A percentile compares a stretch with the other conserved stretches of the same genome.
phyloP scores from a whole-genome alignment of 2,888 invertebrate species.

The Ophioninae sp. region DNA sequence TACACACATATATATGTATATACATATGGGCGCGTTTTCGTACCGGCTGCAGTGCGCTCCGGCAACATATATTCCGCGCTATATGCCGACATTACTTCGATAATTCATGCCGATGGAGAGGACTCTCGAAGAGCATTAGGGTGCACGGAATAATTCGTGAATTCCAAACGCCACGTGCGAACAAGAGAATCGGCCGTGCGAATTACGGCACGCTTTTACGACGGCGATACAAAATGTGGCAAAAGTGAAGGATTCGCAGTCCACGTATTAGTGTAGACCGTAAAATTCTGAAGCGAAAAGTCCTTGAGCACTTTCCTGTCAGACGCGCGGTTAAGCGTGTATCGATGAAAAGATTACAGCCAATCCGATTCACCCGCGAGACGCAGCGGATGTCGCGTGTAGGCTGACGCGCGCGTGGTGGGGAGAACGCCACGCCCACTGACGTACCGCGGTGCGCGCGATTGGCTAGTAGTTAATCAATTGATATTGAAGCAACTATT shows the following conservation, averaged over 20 bases:
- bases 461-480: not conserved
- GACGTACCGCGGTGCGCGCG: not conserved
- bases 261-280: not conserved
- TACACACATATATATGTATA: not conserved
- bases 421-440: not conserved
- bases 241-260: not conserved
- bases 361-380: not conserved
- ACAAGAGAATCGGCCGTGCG: slow-evolving; percentile 45
- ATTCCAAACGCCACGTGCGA: slow-evolving; percentile 51
- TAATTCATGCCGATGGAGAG: slow-evolving; percentile 59
- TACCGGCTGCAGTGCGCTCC: slow-evolving; percentile 2
- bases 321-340: not conserved
- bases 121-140: slow-evolving; percentile 43
- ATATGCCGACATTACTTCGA: slow-evolving; percentile 26
- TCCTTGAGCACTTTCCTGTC: not conserved
- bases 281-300: not conserved
- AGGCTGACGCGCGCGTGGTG: not conserved
- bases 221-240: not conserved
- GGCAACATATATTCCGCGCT: slow-evolving; percentile 20
- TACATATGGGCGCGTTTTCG: not conserved
- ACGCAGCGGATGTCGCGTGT: not conserved
- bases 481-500: not conserved
- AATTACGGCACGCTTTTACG: slow-evolving; percentile 28
- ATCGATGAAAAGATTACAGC: not conserved
- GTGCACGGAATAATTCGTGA: slow-evolving; percentile 56